These are phyloP conservation scores for Ibycter americanus DNA, from an alignment of 2,797 vertebrate genomes.

Conservation along the genomic window DNA sequence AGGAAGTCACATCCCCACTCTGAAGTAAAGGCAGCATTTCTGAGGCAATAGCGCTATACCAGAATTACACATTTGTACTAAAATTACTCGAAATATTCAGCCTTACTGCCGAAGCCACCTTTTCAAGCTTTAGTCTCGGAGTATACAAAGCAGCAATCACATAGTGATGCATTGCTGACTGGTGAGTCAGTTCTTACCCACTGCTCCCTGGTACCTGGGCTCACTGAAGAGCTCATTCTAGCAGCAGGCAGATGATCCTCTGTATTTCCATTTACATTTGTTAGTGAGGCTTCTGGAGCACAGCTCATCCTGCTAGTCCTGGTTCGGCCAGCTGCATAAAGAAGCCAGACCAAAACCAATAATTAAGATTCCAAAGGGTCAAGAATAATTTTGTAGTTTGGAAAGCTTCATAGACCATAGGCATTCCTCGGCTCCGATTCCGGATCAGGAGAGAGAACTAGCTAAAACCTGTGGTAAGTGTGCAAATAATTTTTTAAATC, in stretches of 20 bases:
- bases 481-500: background rate
- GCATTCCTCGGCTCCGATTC: background rate
- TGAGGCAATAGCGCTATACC: background rate
- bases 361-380: background rate
- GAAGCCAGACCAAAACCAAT: constrained; percentile 23
- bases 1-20: background rate
- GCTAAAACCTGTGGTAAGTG: background rate
- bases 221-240: constrained; percentile 58
- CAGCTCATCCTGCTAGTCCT: constrained; percentile 75
- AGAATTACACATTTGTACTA: background rate
- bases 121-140: background rate
- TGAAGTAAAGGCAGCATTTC: background rate
- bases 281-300: constrained; percentile 68
- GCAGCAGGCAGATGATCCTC: constrained; percentile 62
- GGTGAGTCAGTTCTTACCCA: background rate
- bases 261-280: constrained; percentile 20
- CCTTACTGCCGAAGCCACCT: background rate
- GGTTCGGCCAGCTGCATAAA: constrained; percentile 69
- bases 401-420: background rate
- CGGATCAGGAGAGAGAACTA: background rate
- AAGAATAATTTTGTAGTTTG: background rate
- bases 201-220: constrained; percentile 69
- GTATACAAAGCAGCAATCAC: background rate
- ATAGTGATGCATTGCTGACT: background rate
- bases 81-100: background rate